Evolutionary conservation across 2,888 invertebrate species (phyloP).

Genomic region (Boloria selene): DNA sequence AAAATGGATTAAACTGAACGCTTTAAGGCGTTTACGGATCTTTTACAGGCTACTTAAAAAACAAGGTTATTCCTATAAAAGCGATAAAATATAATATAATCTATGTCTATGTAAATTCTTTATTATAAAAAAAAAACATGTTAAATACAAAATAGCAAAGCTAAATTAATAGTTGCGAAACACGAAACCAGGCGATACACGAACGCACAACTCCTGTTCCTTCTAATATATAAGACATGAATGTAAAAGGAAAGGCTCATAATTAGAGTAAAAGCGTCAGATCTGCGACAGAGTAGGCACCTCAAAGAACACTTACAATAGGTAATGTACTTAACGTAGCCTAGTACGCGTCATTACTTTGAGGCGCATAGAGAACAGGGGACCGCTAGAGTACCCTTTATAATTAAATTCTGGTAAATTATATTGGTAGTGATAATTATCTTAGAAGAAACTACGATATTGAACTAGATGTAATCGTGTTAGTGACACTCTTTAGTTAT

Average conservation of each 20-base stretch:
- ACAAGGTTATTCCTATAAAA: too few species aligned
- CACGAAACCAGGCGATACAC: slow-evolving; percentile 12
- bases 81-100: too few species aligned
- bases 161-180: background rate
- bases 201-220: slow-evolving; percentile 25
- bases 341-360: slow-evolving; percentile 74
- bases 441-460: slow-evolving; percentile 6
- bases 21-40: too few species aligned
- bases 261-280: slow-evolving; percentile 77
- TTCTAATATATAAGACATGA: slow-evolving; percentile 50
- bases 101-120: too few species aligned
- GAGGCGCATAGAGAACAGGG: slow-evolving; percentile 56
- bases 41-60: too few species aligned
- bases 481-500: background rate
- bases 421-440: slow-evolving; percentile 20
- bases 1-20: too few species aligned
- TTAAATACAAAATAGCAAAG: background rate
- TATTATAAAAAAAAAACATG: background rate
- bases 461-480: background rate
- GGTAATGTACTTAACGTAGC: slow-evolving; percentile 79
- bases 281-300: slow-evolving; percentile 61
- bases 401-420: slow-evolving; percentile 34
- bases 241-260: slow-evolving; percentile 54
- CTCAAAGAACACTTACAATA: slow-evolving; percentile 79
- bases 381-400: slow-evolving; percentile 49